A percentile compares a stretch with the other conserved stretches of the same genome.
These are phyloP conservation scores for Calephelis nemesis DNA, from an alignment of 1,140 invertebrate genomes.

Conservation along the genomic window DNA sequence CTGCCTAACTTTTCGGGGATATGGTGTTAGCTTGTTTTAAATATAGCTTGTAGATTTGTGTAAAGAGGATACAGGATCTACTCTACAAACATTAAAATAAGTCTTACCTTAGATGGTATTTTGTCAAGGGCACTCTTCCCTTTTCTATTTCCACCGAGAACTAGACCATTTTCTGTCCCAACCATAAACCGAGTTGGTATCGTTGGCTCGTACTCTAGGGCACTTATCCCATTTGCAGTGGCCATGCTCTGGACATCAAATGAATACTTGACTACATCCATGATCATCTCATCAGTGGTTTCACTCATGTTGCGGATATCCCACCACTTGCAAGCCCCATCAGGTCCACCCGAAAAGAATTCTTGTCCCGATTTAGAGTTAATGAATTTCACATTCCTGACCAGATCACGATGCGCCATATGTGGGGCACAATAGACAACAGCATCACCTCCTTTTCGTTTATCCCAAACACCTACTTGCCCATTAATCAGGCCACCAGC, in stretches of 20 bases:
- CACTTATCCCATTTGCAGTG: conserved; percentile 87
- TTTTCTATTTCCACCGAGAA: conserved; percentile 89
- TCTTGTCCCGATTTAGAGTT: conserved; percentile 91
- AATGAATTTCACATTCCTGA: conserved; percentile 87
- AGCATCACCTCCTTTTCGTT: conserved; percentile 83
- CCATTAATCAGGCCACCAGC: conserved; percentile 62
- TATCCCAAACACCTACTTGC: conserved; percentile 88
- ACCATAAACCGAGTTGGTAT: conserved; percentile 90
- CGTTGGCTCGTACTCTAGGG: conserved; percentile 92
- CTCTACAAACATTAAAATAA: conserved; percentile 60
- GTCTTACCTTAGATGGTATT: conserved; percentile 80
- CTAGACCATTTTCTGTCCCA: conserved; percentile 88
- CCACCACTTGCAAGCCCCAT: conserved; percentile 93
- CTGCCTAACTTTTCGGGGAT: too few species aligned
- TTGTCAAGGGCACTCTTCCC: conserved; percentile 91
- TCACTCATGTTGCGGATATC: conserved; percentile 90
- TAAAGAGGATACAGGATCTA: too few species aligned
- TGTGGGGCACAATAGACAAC: conserved; percentile 82
- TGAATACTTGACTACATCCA: conserved; percentile 86
- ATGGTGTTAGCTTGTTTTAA: too few species aligned
- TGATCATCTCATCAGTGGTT: conserved; percentile 88
- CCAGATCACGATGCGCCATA: conserved; percentile 88
- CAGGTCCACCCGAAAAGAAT: conserved; percentile 93
- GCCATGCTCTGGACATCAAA: conserved; percentile 84
- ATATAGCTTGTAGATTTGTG: too few species aligned